Base-by-base conservation (phyloP, 1,140 invertebrate genomes). In the Drosophila teissieri region DNA sequence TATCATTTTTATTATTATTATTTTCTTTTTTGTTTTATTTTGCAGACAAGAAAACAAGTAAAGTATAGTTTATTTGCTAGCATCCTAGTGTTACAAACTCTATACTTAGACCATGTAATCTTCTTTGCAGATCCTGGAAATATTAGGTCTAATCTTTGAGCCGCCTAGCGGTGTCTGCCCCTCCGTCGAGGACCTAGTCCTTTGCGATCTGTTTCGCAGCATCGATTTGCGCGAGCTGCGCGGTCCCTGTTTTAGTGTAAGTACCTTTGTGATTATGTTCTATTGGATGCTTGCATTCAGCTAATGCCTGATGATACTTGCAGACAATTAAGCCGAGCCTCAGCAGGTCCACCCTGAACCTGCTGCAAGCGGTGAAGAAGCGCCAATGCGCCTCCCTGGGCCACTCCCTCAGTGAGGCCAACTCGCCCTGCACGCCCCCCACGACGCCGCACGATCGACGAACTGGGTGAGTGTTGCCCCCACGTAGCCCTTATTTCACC, bases 181-280 rank as follows among this genome's bases (percentile, higher is more conserved):
- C 37, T 95, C 93, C 46, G 93, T 97, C 12, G 95, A 96, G 91
- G 96, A 97, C 91, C 93, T 98, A 81, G 92, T 97, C 45, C 92
- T 96, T 45, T 95, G 96, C 78, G 97, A 97, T 90, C 94, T 97
- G 56, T 98, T 98, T 91, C 93, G 96, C 74, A 97, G 96, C 89
- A 96, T 98, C 63, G 97, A 98, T 93, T 94, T 98, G 44, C 94
- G 97, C 55, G 97, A 98, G 93, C 95, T 98, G 94, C 94, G 96
- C 78, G 94, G 94, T 56, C 94, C 94, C 15, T 94, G 94, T 83
- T 91, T 94, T 68, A 94, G 94, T 80, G 94, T 94, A 90, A 93
- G 92, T 91, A 45, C 14, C 12, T 31, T n/a, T n/a, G n/a, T n/a
- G n/a, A n/a, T n/a, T n/a, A n/a, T n/a, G n/a, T n/a, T n/a, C n/a